Conservation (phyloP, 2,797 vertebrate genomes). For the Steatocranus sp. region DNA sequence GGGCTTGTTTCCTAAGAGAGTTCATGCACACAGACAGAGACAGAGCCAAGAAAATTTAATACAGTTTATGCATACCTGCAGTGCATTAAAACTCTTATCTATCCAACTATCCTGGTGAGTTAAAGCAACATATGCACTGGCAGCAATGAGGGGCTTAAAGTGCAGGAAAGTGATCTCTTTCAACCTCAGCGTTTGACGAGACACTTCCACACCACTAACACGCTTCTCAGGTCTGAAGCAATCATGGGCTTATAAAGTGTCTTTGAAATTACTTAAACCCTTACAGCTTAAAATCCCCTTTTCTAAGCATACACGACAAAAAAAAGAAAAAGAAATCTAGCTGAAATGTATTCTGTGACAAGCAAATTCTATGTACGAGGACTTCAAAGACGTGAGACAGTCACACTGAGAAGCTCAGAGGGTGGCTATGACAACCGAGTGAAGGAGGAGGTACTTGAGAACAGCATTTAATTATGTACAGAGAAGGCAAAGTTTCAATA, state of each 20-base stretch:
- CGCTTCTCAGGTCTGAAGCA: neutral
- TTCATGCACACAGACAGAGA: neutral
- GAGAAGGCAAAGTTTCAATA: neutral
- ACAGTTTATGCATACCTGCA: neutral
- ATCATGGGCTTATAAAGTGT: neutral
- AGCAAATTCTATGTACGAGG: neutral
- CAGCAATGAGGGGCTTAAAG: neutral
- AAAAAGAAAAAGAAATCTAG: neutral
- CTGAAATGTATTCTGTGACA: neutral
- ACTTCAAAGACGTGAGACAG: neutral
- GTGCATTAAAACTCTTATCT: neutral
- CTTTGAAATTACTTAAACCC: neutral
- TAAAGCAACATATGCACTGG: neutral
- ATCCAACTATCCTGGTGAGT: neutral
- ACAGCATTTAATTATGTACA: conserved; percentile 4
- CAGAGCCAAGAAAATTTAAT: neutral
- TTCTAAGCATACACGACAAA: neutral
- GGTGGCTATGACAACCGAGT: conserved; percentile 45
- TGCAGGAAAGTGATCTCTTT: neutral
- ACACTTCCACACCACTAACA: neutral
- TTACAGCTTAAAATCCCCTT: neutral
- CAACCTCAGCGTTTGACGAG: neutral
- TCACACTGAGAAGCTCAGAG: conserved; percentile 21
- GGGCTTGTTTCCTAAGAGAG: conserved; percentile 82
- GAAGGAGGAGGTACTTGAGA: conserved; percentile 23